Evolutionary conservation across 2,888 invertebrate species (phyloP), one percentile per base, ranked within the genome.

Genomic region (Eupithecia dodoneata): DNA sequence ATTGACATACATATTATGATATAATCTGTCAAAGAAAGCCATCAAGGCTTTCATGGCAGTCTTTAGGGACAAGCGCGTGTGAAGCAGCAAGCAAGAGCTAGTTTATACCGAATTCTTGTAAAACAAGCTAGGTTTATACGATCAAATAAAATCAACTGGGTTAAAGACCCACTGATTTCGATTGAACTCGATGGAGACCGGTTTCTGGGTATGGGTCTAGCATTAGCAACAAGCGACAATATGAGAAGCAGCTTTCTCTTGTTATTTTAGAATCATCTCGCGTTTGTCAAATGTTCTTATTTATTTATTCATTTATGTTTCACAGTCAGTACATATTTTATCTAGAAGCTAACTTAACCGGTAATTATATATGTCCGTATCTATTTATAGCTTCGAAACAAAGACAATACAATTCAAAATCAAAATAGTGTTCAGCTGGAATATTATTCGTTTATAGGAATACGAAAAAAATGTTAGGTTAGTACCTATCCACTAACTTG

Each of bases 141-240:
- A 45, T 55, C 52, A 74, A 63, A 75, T 72, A 30, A 42, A 71
- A 75, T 72, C 74, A 74, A 76, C 74, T 72, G 59, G 65, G 69
- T 59, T 30, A 71, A n/a, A 66, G 66, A 66, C 66, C 66, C 42
- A 66, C 41, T 66, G 41, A 66, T 15, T 42, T 66, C 15, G 42
- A 66, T 66, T 42, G 41, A 47, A 18, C 71, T 71, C 42, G 42
- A 42, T 66, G 13, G 2, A 66, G 66, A 66, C 66, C 42, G 66
- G 66, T 66, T 66, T 66, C 30, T 12, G 63, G 30, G 18, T 18
- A 30, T 10, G 30, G 63, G 30, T 59, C 18, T 59, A 59, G 59
- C 63, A 30, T 63, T 30, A 30, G 63, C 30, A 59, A 59, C 59
- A 63, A 63, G 63, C 63, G 63, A 63, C 63, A 30, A 30, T 63